phyloP scores from a whole-genome alignment of 2,888 invertebrate species.

The Pristionchus japonicus region DNA sequence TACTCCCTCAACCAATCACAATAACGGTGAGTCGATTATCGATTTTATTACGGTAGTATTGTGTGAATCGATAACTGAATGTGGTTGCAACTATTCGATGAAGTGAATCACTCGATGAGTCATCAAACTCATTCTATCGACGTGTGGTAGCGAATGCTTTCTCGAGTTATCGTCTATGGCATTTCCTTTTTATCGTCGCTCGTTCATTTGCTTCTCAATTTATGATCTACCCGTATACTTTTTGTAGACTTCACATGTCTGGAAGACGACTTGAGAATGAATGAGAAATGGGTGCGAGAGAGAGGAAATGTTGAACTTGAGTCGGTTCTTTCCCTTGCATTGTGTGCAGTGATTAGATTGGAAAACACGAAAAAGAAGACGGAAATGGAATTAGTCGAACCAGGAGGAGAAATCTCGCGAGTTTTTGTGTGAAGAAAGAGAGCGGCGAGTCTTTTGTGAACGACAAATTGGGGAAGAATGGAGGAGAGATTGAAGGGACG shows the following conservation, averaged over 20 bases:
- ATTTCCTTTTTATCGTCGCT: neutral
- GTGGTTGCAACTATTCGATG: neutral
- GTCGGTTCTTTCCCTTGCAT: neutral
- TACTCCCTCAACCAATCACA: neutral
- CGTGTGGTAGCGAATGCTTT: neutral
- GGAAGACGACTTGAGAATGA: too few relatives aligned
- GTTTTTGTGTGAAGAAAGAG: conserved; percentile 27
- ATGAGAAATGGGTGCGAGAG: neutral
- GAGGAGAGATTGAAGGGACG: neutral
- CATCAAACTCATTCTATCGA: neutral
- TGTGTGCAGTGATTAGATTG: conserved; percentile 17
- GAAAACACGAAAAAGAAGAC: conserved; percentile 5
- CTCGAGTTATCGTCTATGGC: neutral
- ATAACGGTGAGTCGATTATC: neutral
- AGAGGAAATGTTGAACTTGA: neutral
- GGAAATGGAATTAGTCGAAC: conserved; percentile 4
- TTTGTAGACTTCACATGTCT: neutral
- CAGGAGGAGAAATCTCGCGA: neutral
- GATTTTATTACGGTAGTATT: neutral
- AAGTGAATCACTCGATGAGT: neutral
- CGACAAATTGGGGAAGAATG: conserved; percentile 35
- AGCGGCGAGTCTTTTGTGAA: conserved; percentile 16
- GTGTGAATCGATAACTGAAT: neutral
- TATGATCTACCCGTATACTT: neutral
- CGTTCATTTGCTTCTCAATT: neutral